A percentile compares a stretch with the other conserved stretches of the same genome.
Evolutionary conservation across 2,113 vertebrate species (phyloP).

Genomic region (Sander vitreus): DNA sequence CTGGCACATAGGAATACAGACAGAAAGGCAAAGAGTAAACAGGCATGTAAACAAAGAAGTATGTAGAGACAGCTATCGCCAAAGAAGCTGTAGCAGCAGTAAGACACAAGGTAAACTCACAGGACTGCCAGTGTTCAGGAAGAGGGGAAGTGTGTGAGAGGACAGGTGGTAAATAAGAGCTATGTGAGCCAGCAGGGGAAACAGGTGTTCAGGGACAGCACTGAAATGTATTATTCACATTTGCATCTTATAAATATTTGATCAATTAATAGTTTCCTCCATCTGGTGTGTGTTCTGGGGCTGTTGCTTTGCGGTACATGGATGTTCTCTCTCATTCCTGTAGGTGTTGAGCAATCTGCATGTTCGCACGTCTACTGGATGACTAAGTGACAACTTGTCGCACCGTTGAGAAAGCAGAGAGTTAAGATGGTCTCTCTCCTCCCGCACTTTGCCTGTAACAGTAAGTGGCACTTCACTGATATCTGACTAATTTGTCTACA

Average conservation of each 20-base stretch:
- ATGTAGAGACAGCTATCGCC: neutral
- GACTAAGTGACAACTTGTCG: constrained; percentile 21
- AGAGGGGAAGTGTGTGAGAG: constrained; percentile 4
- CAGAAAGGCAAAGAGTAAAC: neutral
- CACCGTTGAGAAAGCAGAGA: neutral
- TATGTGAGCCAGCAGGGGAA: constrained; percentile 30
- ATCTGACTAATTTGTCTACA: constrained; percentile 14
- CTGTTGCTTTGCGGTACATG: constrained; percentile 10
- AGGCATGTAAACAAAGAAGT: constrained; percentile 6
- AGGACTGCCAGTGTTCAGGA: constrained; percentile 26
- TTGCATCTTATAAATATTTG: constrained; percentile 78
- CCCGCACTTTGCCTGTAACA: neutral
- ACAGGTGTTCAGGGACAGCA: constrained; percentile 58
- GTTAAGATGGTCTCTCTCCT: neutral
- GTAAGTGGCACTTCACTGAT: neutral
- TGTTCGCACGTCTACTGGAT: constrained; percentile 2
- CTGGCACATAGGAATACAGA: neutral
- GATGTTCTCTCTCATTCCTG: constrained; percentile 33
- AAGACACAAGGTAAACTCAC: neutral
- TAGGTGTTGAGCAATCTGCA: constrained; percentile 50
- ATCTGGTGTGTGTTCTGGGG: constrained; percentile 61
- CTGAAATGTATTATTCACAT: constrained; percentile 52
- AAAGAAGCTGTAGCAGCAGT: constrained; percentile 6
- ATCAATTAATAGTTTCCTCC: constrained; percentile 67
- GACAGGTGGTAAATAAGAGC: constrained; percentile 63